These are phyloP conservation scores for Lasioglossum lativentre DNA, from an alignment of 2,888 invertebrate species.

Conservation along the genomic window DNA sequence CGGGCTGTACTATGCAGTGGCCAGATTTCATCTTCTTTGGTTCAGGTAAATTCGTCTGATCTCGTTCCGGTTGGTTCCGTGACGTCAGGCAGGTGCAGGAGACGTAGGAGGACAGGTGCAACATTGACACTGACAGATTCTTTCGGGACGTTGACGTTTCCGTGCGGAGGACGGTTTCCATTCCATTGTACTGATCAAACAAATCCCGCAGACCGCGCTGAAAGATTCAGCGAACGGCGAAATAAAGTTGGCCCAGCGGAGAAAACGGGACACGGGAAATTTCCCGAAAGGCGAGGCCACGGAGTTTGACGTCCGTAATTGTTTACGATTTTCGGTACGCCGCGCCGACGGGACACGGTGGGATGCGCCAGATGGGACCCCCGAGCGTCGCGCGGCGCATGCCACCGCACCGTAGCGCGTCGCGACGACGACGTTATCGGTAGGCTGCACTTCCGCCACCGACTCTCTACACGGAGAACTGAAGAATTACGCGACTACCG, in stretches of 20 bases:
- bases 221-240: not conserved
- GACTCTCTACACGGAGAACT: not conserved
- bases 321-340: conserved; percentile 36
- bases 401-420: not conserved
- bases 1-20: not conserved
- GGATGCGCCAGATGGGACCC: conserved; percentile 40
- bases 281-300: not conserved
- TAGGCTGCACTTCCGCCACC: conserved; percentile 35
- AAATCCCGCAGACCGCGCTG: not conserved
- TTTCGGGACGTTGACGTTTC: not conserved
- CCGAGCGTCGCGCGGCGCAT: not conserved
- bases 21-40: too few species aligned
- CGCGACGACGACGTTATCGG: not conserved
- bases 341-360: not conserved
- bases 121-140: conserved; percentile 2
- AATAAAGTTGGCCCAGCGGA: not conserved
- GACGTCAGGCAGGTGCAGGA: not conserved
- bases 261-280: not conserved
- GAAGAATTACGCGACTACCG: conserved; percentile 67
- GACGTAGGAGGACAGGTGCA: not conserved
- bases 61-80: not conserved
- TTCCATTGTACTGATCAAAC: conserved; percentile 1
- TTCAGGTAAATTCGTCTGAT: not conserved
- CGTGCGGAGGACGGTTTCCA: not conserved
- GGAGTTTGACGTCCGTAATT: conserved; percentile 22